Percentiles rank a stretch among this genome's conserved stretches.
These are phyloP conservation scores for Siniperca scherzeri DNA, from an alignment of 2,797 vertebrate genomes.

Conservation along the genomic window DNA sequence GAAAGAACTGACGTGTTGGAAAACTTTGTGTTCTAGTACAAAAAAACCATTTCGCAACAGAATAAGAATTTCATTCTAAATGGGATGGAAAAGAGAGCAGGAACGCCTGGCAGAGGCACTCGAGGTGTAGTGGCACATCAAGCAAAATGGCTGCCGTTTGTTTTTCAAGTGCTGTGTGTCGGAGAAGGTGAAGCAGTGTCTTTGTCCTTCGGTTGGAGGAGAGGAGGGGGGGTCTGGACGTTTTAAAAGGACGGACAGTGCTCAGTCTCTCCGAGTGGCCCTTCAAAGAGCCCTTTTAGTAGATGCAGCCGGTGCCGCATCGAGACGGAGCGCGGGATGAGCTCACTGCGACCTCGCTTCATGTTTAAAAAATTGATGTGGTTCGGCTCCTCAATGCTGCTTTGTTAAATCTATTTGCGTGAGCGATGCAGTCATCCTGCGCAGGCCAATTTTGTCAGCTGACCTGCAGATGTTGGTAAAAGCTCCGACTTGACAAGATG, in stretches of 20 bases:
- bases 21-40: background rate
- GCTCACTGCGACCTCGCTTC: constrained; percentile 64
- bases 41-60: background rate
- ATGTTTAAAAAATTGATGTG: constrained; percentile 71
- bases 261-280: constrained; percentile 18
- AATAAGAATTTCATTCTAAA: background rate
- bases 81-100: background rate
- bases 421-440: constrained; percentile 37
- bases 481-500: background rate
- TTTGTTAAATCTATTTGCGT: constrained; percentile 62
- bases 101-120: constrained; percentile 13
- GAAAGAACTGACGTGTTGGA: background rate
- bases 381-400: constrained; percentile 15
- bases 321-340: constrained; percentile 68
- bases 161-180: constrained; percentile 46
- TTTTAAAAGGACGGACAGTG: constrained; percentile 39
- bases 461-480: constrained; percentile 1
- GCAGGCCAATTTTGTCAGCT: constrained; percentile 16
- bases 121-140: constrained; percentile 32
- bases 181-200: constrained; percentile 46
- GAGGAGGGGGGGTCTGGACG: background rate
- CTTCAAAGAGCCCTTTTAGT: constrained; percentile 77
- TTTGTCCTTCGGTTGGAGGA: constrained; percentile 53
- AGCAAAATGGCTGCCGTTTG: constrained; percentile 63
- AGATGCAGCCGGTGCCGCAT: constrained; percentile 59